Base-by-base conservation (phyloP, 2,797 vertebrate species). In the Scomberomorus guttatus region DNA sequence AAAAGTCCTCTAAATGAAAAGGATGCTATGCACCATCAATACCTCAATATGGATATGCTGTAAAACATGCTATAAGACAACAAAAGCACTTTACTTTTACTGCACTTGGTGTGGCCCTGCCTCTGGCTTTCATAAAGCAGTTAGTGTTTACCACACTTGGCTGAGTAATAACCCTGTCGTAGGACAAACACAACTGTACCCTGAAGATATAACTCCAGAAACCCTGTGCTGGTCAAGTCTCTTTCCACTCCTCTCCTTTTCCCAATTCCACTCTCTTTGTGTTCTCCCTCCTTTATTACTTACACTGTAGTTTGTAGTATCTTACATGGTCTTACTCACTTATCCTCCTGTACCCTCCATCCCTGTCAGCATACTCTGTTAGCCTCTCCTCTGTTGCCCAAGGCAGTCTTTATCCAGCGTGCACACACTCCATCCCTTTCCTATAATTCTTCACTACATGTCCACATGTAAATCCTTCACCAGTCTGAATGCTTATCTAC, bases 101-200 rank as follows among this genome's bases (percentile, higher is more conserved):
- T 87, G 84, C 87, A 88, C 81, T 91, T 84, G 85, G 83, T 86
- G 89, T 85, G 89, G 86, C 83, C 88, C 88, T 88, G 92, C 87
- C 87, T 89, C 88, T 85, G 88, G 92, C 89, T 92, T 90, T 90
- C 88, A 91, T 87, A 88, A 89, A 92, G 90, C 89, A 90, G 91
- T 92, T 88, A 87, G 89, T 90, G 91, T 92, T 93, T 89, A 83
- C 87, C 89, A 86, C 91, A 94, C 89, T 89, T 84, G 85, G 87
- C 88, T 92, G 92, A 89, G 89, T 90, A 92, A 92, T 90, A 93
- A 92, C 88, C 79, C 89, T 89, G 86, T 88, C 59, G 57, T 86
- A 81, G 84, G 77, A 89, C 85, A 90, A 91, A 92, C 88, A 87
- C 87, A 87, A 90, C 84, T 73, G 73, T 87, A 87, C 79, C 90